Conservation (phyloP, 2,113 vertebrate genomes). For the Hemiscyllium ocellatum region DNA sequence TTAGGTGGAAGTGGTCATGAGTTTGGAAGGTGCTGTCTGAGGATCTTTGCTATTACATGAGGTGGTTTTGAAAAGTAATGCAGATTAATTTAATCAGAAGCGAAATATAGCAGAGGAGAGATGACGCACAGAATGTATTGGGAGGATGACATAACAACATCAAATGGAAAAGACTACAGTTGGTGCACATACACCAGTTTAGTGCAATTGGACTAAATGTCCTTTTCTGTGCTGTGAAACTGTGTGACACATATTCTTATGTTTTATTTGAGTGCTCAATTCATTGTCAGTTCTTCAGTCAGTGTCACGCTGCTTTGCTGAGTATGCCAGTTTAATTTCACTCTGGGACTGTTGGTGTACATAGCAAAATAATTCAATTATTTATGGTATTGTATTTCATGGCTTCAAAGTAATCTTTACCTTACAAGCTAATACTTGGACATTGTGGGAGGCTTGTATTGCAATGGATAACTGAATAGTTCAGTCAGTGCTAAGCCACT, state of each 20-base stretch:
- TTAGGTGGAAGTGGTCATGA: no score
- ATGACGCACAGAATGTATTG: neutral
- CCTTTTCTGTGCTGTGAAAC: neutral
- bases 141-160: neutral
- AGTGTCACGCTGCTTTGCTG: neutral
- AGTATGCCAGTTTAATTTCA: neutral
- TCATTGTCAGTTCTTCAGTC: neutral
- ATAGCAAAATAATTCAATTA: neutral
- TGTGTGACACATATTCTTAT: neutral
- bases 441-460: neutral
- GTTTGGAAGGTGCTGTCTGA: no score
- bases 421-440: neutral
- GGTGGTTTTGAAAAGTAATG: neutral
- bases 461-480: neutral
- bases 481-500: neutral
- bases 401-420: neutral
- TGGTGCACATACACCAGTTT: neutral
- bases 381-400: neutral
- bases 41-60: neutral
- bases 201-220: neutral
- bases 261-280: neutral
- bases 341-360: neutral
- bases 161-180: neutral
- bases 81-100: neutral
- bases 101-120: neutral